A percentile compares a stretch with the other conserved stretches of the same genome.
phyloP scores from a whole-genome alignment of 2,888 invertebrate species.

The Escarpia spicata region DNA sequence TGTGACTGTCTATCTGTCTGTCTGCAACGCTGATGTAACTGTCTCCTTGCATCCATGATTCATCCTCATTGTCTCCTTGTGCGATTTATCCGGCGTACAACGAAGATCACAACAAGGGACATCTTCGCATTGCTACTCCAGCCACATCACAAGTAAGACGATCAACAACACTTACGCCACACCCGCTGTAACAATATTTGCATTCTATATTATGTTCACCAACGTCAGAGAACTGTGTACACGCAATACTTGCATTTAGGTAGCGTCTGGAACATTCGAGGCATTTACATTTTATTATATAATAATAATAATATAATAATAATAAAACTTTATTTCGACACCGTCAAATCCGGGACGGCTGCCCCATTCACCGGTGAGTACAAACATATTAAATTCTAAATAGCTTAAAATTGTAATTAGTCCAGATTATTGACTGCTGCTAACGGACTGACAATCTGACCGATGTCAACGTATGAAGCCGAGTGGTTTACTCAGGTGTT shows the following conservation, averaged over 20 bases:
- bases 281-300: neutral
- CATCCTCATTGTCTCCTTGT: neutral
- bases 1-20: no score
- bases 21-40: no score
- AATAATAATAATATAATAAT: no score
- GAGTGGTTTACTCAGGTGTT: neutral
- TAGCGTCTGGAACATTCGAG: neutral
- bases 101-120: neutral
- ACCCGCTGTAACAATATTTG: neutral
- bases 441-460: neutral
- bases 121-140: neutral
- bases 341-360: no score
- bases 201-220: neutral
- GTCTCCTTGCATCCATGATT: no score
- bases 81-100: neutral
- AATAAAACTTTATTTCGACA: no score
- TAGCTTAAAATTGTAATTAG: no score
- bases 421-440: neutral
- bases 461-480: neutral
- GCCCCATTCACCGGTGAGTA: no score
- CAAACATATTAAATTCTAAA: no score
- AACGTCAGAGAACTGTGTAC: neutral
- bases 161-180: neutral
- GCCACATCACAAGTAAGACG: neutral
- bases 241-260: neutral